phyloP scores from a whole-genome alignment of 2,888 invertebrate genomes.

The Volucella bombylans region DNA sequence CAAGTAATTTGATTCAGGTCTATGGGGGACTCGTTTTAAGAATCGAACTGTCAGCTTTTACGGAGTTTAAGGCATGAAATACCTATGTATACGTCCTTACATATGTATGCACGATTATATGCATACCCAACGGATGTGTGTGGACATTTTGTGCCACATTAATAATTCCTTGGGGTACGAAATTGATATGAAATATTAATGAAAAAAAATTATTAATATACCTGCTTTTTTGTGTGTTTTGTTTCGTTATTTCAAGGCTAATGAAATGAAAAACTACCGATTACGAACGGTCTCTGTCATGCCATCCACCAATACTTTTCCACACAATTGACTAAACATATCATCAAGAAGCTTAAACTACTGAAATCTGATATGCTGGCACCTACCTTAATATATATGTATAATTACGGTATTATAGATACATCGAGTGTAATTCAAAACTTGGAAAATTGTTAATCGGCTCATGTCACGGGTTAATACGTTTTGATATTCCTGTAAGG shows the following conservation, averaged over 20 bases:
- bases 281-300: conserved; percentile 22
- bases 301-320: conserved; percentile 76
- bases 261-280: conserved; percentile 70
- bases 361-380: conserved; percentile 80
- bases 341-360: conserved; percentile 77
- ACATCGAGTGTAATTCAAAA: conserved; percentile 78
- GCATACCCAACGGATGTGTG: conserved; percentile 55
- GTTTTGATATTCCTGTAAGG: conserved; percentile 70
- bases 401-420: conserved; percentile 78
- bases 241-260: conserved; percentile 53
- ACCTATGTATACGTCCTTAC: too few relatives aligned
- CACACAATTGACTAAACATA: conserved; percentile 81
- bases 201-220: conserved; percentile 2
- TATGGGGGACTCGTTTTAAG: conserved; percentile 42
- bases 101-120: too few relatives aligned
- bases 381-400: conserved; percentile 80
- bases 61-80: conserved; percentile 38
- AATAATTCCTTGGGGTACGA: conserved; percentile 53
- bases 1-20: conserved; percentile 72
- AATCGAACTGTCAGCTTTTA: conserved; percentile 53
- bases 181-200: conserved; percentile 57
- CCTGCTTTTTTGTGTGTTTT: not conserved
- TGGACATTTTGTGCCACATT: conserved; percentile 56
- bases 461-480: conserved; percentile 80
- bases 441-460: conserved; percentile 81